A percentile compares a stretch with the other conserved stretches of the same genome.
Conservation (phyloP, 2,888 invertebrate species). For the Ectobius pallidus region DNA sequence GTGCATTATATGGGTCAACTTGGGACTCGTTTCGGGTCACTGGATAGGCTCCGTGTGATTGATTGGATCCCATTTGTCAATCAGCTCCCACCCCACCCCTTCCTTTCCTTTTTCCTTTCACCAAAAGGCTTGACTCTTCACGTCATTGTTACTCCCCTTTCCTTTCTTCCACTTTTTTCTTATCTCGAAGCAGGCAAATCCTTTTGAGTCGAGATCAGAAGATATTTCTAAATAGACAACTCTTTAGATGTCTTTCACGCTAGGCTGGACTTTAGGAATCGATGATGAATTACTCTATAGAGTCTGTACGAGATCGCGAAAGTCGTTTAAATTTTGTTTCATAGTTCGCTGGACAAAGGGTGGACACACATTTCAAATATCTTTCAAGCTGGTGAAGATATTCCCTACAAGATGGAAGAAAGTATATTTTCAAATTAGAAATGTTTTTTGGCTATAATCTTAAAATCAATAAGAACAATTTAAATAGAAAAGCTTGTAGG, state of each 20-base stretch:
- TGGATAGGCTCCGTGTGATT: not conserved
- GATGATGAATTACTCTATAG: not conserved
- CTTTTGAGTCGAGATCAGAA: not conserved
- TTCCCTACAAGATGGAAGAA: no score
- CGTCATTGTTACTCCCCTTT: not conserved
- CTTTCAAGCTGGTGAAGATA: no score
- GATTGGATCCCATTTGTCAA: slow-evolving; percentile 24
- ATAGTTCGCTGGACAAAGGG: no score
- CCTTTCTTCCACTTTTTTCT: no score
- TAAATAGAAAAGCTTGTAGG: no score
- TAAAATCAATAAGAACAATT: no score
- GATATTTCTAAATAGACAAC: not conserved
- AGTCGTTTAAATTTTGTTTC: no score
- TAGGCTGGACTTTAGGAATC: not conserved
- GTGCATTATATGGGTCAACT: not conserved
- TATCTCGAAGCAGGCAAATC: not conserved
- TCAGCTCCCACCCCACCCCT: not conserved
- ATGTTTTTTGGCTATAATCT: no score
- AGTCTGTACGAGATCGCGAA: no score
- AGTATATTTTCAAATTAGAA: no score
- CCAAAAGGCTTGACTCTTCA: not conserved
- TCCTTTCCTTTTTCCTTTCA: no score
- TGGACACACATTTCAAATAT: no score
- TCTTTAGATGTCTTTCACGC: not conserved
- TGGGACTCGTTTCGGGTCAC: not conserved